Base-by-base conservation (phyloP, 2,113 vertebrate genomes). In the Lophura nycthemera region DNA sequence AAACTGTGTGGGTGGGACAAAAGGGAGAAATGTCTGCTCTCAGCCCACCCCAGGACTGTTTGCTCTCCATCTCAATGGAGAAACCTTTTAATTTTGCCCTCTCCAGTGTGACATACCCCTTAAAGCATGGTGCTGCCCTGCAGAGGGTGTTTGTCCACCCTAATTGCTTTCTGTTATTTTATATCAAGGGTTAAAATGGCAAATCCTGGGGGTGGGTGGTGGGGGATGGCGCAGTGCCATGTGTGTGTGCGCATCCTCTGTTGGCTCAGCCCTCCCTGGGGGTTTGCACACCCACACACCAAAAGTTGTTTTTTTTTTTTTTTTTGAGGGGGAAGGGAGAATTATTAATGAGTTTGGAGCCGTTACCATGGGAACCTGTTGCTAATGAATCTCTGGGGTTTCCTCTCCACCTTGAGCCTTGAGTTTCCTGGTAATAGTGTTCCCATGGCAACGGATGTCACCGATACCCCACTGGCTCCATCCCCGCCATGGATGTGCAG, bases 321-420 rank as follows among this genome's bases (percentile, higher is more conserved):
- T 57, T 50, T 52, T 11, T 27, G 45, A 2, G 3, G 1, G 14
- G 25, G 36, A n/a, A 90, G 38, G 66, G 65, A 72, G 90, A 86
- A 95, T 97, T 96, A 96, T 95, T 97, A 98, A 98, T 97, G 97
- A 98, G 98, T 98, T 98, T 98, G 97, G 98, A 89, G 96, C 47
- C 0, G 99, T 99, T 99, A 98, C 98, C 97, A 99, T 99, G 98
- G 98, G 96, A 98, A 97, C 98, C 83, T 92, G 97, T 97, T 97
- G 95, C 98, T 99, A 98, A 99, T 98, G 98, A 98, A 98, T 98
- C 98, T 98, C 98, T 97, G 98, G 98, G 98, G 99, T 98, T 98
- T 98, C 98, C 98, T 98, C 95, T 93, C 96, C 94, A 97, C 97
- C 97, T 97, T 97, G 73, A 94, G 93, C 95, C 50, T 63, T 14